Evolutionary conservation across 2,888 invertebrate genomes (phyloP), one percentile per base, ranked within the genome.

Genomic region (Trissoscelio sp.): DNA sequence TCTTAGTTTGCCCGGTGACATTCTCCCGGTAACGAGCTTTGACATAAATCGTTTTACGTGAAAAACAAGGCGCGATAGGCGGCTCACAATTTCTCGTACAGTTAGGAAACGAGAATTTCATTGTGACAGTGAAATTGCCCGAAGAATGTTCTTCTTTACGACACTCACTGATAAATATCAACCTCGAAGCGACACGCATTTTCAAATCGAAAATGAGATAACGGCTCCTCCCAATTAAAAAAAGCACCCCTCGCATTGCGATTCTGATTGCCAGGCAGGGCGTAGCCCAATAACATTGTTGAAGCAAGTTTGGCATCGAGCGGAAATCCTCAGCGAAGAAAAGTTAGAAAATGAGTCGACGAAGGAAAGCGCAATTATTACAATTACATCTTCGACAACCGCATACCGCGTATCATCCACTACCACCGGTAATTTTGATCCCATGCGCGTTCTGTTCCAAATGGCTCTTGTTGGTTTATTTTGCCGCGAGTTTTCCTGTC

Each of bases 321-420:
- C 22, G 7, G 7, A 12, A 34, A 62, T 39, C 31, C 6, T 5
- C 16, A 31, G n/a, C 20, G 34, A 55, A 64, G 55, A 31, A 74
- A 64, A 44, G 34, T 46, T n/a, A 12, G 55, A 46, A 57, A 55
- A 16, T 24, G 20, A 74, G 14, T 34, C 37, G 16, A 9, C 37
- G 20, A 66, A 70, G 69, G 62, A 78, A 78, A 72, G 31, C 57
- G 64, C 66, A 79, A 73, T 67, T 79, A 73, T 72, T 39, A 73
- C 58, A 58, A 79, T 73, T 79, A 66, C 53, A 58, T 60, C 67
- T 64, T 55, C 37, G 48, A 42, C 34, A 53, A 70, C 55, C 44
- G 46, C 64, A 48, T 44, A 62, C 24, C 24, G 16, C 18, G 14
- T 62, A 14, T 14, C 11, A n/a, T 34, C n/a, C 31, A 24, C 12